Evolutionary conservation across 2,888 invertebrate genomes (phyloP).

Genomic region (Agelastica alni): DNA sequence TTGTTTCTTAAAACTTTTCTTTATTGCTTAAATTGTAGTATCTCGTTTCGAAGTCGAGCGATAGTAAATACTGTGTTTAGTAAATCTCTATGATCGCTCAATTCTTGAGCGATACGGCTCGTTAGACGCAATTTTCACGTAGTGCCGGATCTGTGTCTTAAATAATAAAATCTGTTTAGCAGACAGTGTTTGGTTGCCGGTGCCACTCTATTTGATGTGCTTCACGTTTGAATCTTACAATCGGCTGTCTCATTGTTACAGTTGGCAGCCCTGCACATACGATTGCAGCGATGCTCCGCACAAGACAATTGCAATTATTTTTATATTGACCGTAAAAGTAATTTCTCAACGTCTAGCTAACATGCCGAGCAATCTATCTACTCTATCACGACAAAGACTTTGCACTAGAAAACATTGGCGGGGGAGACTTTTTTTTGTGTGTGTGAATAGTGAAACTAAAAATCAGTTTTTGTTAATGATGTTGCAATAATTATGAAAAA

Average conservation of each 20-base stretch:
- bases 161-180: slow-evolving; percentile 19
- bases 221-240: slow-evolving; percentile 62
- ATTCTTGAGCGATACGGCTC: too few species aligned
- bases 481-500: too few species aligned
- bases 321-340: slow-evolving; percentile 35
- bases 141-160: neutral
- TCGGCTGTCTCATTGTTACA: slow-evolving; percentile 84
- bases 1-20: too few species aligned
- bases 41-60: too few species aligned
- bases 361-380: slow-evolving; percentile 35
- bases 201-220: slow-evolving; percentile 17
- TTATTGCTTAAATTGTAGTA: too few species aligned
- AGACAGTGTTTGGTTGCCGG: slow-evolving; percentile 5
- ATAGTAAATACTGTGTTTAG: too few species aligned
- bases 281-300: slow-evolving; percentile 1
- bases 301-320: slow-evolving; percentile 35
- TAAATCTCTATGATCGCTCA: too few species aligned
- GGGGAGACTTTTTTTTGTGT: too few species aligned
- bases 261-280: slow-evolving; percentile 78
- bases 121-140: neutral
- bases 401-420: slow-evolving; percentile 6
- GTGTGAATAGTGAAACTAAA: too few species aligned
- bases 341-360: slow-evolving; percentile 41
- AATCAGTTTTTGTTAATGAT: too few species aligned
- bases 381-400: slow-evolving; percentile 28